Conservation (phyloP, 1,140 invertebrate genomes). For the Phthorimaea operculella region DNA sequence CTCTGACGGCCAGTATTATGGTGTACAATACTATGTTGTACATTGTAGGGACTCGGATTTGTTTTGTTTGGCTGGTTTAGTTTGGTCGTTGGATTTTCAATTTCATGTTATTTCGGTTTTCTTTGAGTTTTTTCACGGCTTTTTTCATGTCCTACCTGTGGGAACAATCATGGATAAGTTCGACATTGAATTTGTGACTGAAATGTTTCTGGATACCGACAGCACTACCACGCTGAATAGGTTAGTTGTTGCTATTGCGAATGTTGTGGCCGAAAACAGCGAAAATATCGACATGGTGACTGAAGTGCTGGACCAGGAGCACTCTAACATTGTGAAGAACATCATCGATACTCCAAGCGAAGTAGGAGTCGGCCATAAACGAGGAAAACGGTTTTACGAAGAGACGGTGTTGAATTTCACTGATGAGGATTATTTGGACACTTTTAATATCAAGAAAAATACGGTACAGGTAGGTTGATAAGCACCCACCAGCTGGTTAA, state of each 20-base stretch:
- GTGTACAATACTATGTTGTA: too few species aligned
- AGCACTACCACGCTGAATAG: slow-evolving; percentile 44
- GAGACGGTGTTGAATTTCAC: slow-evolving; percentile 31
- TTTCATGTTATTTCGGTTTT: too few species aligned
- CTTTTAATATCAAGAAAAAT: slow-evolving; percentile 45
- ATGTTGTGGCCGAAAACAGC: slow-evolving; percentile 47
- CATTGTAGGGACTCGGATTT: too few species aligned
- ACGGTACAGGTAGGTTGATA: slow-evolving; percentile 42
- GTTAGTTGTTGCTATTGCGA: slow-evolving; percentile 42
- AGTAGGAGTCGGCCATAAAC: neutral
- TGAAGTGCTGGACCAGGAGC: slow-evolving; percentile 33
- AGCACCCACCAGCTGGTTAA: too few species aligned
- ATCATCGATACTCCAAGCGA: neutral
- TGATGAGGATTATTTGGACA: slow-evolving; percentile 40
- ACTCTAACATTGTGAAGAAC: slow-evolving; percentile 11
- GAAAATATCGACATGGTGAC: slow-evolving; percentile 37
- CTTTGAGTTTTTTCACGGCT: too few species aligned
- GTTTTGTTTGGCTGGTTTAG: too few species aligned
- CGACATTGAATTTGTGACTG: slow-evolving; percentile 46
- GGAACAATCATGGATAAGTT: slow-evolving; percentile 17
- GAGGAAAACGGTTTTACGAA: slow-evolving; percentile 33
- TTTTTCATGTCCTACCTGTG: too few species aligned
- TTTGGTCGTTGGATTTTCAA: too few species aligned
- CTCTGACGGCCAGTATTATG: too few species aligned
- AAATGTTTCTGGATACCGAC: slow-evolving; percentile 52